Conservation (phyloP, 2,113 vertebrate genomes). For the Alectura lathami region DNA sequence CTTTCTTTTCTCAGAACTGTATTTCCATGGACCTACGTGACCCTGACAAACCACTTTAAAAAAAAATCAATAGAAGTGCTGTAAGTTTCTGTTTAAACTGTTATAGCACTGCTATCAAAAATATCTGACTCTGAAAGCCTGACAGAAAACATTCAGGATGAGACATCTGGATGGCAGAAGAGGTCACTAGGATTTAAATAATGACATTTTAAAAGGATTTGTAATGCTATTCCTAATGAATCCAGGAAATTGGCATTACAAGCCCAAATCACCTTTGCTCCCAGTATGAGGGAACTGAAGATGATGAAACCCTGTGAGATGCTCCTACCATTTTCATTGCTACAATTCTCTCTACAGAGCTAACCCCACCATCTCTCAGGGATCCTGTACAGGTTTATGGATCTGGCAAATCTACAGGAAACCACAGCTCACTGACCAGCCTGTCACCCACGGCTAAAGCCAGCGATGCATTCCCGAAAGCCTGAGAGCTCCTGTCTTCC, state of each 20-base stretch:
- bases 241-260: background rate
- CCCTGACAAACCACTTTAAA: background rate
- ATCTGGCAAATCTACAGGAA: background rate
- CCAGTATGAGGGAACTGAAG: background rate
- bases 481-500: background rate
- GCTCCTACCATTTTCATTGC: background rate
- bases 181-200: conserved; percentile 13
- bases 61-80: background rate
- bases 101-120: background rate
- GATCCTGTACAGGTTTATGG: background rate
- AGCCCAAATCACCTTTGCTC: background rate
- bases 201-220: conserved; percentile 7
- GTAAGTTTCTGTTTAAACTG: background rate
- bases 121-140: background rate
- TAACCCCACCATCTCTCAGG: background rate
- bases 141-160: background rate
- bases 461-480: background rate
- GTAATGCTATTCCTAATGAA: background rate
- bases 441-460: background rate
- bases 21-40: background rate
- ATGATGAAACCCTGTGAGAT: background rate
- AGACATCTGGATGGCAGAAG: background rate
- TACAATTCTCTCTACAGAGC: background rate
- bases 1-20: background rate
- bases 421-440: background rate